phyloP scores from a whole-genome alignment of 2,797 vertebrate species.

The Protosalanx chinensis region DNA sequence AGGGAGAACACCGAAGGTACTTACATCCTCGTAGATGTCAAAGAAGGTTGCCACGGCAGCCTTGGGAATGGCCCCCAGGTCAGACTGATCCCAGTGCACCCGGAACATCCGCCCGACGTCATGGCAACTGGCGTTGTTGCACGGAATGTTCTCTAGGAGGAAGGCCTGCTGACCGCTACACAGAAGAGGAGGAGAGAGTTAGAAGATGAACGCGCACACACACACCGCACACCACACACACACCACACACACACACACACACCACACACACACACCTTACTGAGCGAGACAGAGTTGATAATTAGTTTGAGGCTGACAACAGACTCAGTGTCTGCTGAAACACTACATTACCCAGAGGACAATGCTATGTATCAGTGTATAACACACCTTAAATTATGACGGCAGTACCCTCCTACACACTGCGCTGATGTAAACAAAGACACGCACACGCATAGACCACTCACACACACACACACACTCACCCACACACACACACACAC shows the following conservation, averaged over 20 bases:
- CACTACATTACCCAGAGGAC: slow-evolving; percentile 5
- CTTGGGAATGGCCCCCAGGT: slow-evolving; percentile 84
- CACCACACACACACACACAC: neutral
- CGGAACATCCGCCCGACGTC: slow-evolving; percentile 80
- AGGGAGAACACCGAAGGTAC: slow-evolving; percentile 59
- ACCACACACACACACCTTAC: neutral
- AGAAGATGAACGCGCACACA: slow-evolving; percentile 6
- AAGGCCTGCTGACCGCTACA: slow-evolving; percentile 86
- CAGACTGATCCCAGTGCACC: slow-evolving; percentile 89
- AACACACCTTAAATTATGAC: slow-evolving; percentile 23
- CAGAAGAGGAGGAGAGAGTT: slow-evolving; percentile 15
- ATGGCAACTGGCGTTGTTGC: slow-evolving; percentile 76
- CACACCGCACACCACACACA: too few relatives aligned
- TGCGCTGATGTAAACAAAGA: neutral
- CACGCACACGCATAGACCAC: neutral
- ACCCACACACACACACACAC: too few relatives aligned
- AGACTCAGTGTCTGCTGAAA: neutral
- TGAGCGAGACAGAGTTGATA: neutral
- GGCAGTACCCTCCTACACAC: neutral
- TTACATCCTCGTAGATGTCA: slow-evolving; percentile 97
- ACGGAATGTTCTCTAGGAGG: slow-evolving; percentile 89
- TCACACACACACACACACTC: neutral
- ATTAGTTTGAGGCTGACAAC: neutral
- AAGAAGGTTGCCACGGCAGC: slow-evolving; percentile 90
- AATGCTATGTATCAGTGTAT: neutral